A percentile compares a stretch with the other conserved stretches of the same genome.
phyloP scores from a whole-genome alignment of 2,113 vertebrate species.

The Puffinus mauretanicus region DNA sequence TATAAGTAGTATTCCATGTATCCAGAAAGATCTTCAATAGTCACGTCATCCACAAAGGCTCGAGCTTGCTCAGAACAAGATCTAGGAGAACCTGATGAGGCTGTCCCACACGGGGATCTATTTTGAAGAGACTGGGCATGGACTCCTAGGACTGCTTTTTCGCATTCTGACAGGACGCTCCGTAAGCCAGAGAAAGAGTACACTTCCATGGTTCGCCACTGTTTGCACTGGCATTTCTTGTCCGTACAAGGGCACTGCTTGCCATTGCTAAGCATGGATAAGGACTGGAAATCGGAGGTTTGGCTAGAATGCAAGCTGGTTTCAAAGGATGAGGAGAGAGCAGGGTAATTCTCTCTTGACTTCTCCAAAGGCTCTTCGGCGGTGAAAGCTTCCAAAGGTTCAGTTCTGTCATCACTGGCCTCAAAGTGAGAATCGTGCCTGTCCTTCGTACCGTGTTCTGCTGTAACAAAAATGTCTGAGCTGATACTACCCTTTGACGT shows the following conservation, averaged over 20 bases:
- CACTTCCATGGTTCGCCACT: constrained; percentile 74
- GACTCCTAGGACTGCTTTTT: constrained; percentile 67
- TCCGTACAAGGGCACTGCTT: constrained; percentile 66
- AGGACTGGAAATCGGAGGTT: constrained; percentile 85
- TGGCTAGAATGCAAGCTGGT: constrained; percentile 60
- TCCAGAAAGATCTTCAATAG: constrained; percentile 97
- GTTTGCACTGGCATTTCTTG: constrained; percentile 62
- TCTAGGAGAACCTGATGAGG: constrained; percentile 65
- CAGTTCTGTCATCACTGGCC: constrained; percentile 65
- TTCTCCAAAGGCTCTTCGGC: constrained; percentile 57
- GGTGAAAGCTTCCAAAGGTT: constrained; percentile 60
- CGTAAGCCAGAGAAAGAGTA: constrained; percentile 84
- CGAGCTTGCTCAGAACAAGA: constrained; percentile 84
- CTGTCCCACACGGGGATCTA: constrained; percentile 34
- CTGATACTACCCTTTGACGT: constrained; percentile 45
- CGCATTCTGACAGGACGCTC: constrained; percentile 77
- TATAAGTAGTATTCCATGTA: constrained; percentile 97
- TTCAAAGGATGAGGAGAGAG: constrained; percentile 61
- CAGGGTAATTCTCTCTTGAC: constrained; percentile 17
- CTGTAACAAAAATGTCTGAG: constrained; percentile 56
- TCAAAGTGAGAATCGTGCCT: constrained; percentile 72
- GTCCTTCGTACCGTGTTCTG: constrained; percentile 71
- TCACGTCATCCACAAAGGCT: constrained; percentile 90
- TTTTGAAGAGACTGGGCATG: constrained; percentile 17
- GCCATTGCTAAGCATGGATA: constrained; percentile 80